A percentile compares a stretch with the other conserved stretches of the same genome.
These are phyloP conservation scores for Ailuropoda melanoleuca DNA, from an alignment of 2,113 vertebrate species.

Conservation along the genomic window DNA sequence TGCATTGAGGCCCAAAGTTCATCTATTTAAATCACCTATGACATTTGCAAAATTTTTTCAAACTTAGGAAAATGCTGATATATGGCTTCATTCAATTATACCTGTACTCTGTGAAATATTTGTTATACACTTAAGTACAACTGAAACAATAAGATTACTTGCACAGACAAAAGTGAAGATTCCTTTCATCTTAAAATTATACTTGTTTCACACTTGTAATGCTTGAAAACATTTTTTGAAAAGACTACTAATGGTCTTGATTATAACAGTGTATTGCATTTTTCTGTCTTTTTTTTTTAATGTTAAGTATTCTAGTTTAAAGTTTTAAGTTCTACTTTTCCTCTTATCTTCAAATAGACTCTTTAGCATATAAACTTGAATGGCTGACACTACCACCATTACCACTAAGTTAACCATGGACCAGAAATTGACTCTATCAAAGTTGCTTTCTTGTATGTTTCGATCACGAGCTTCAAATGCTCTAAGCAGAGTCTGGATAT, in stretches of 20 bases:
- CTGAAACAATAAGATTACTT: constrained; percentile 57
- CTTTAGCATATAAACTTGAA: constrained; percentile 96
- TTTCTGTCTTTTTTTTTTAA: neutral
- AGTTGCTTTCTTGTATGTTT: constrained; percentile 98
- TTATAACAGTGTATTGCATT: constrained; percentile 67
- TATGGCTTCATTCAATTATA: constrained; percentile 49
- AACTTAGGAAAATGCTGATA: constrained; percentile 11
- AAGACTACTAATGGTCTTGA: constrained; percentile 45
- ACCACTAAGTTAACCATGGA: constrained; percentile 91
- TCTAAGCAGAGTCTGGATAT: constrained; percentile 94
- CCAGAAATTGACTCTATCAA: constrained; percentile 95
- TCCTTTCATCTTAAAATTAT: constrained; percentile 45
- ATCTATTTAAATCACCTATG: constrained; percentile 36
- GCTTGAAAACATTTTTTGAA: constrained; percentile 68
- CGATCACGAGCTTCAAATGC: constrained; percentile 98
- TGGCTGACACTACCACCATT: constrained; percentile 92
- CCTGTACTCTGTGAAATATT: constrained; percentile 40
- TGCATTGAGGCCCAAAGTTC: neutral
- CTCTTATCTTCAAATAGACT: constrained; percentile 96
- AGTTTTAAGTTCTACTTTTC: constrained; percentile 92
- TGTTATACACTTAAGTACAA: constrained; percentile 53
- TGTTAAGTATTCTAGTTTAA: constrained; percentile 13
- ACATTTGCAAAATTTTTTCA: constrained; percentile 26
- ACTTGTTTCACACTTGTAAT: constrained; percentile 45
- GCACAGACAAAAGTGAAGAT: constrained; percentile 60